These are phyloP conservation scores for Drosophila kepulauana DNA, from an alignment of 1,140 invertebrate species.

Conservation along the genomic window DNA sequence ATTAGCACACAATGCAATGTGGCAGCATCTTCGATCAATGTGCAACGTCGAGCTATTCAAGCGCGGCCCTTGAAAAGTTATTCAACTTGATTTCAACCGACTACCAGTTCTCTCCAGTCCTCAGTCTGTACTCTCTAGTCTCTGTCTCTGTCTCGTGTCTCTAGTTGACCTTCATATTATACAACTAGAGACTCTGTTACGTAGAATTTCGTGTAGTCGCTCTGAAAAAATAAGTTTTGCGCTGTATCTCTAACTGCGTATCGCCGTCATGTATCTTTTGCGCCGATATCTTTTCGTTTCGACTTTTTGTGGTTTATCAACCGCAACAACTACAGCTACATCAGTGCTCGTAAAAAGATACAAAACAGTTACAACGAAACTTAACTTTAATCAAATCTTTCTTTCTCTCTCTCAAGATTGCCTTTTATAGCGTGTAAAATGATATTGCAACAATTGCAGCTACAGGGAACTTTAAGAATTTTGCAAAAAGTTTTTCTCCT, in stretches of 20 bases:
- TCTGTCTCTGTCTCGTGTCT: constrained; percentile 10
- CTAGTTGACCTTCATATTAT: constrained; percentile 50
- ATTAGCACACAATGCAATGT: constrained; percentile 35
- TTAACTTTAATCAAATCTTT: constrained; percentile 13
- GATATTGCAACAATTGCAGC: background rate
- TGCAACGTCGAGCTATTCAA: constrained; percentile 8
- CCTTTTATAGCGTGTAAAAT: background rate
- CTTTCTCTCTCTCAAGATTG: background rate
- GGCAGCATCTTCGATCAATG: background rate
- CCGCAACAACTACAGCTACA: constrained; percentile 29
- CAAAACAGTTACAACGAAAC: constrained; percentile 16
- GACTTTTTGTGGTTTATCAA: constrained; percentile 55
- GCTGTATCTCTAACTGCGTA: constrained; percentile 19
- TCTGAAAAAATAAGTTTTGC: constrained; percentile 21
- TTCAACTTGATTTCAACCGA: constrained; percentile 52
- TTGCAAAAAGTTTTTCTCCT: background rate
- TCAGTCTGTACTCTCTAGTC: no score
- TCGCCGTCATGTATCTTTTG: constrained; percentile 19
- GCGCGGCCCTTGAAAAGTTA: constrained; percentile 50
- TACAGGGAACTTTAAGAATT: background rate
- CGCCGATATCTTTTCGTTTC: constrained; percentile 16
- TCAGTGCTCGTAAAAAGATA: constrained; percentile 22
- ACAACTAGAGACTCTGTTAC: constrained; percentile 35
- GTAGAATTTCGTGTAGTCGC: constrained; percentile 39
- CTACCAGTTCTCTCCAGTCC: constrained; percentile 23